Base-by-base conservation (phyloP, 2,888 invertebrate genomes). In the Himalopsyche kuldschensis region DNA sequence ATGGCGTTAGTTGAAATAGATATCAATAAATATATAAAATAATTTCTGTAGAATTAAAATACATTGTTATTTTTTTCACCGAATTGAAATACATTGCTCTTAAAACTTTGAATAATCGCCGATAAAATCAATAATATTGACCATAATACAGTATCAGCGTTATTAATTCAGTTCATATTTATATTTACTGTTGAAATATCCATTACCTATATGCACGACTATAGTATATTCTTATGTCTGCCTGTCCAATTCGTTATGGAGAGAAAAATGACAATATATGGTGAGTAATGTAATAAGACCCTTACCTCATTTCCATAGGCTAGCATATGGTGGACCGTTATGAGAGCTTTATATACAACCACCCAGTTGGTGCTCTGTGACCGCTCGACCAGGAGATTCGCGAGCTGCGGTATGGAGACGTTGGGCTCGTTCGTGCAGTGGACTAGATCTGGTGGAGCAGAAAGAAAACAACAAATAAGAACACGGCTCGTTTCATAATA, bases 341-440 rank as follows among this genome's bases (percentile, higher is more conserved):
- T 97, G 87, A 99, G 95, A 80, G 99, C 95, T 91, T 99, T 99
- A 92, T 98, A 99, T 85, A 99, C 99, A 86, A 99, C 99, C 87
- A 99, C 97, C 99, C 99, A 99, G 90, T 97, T 98, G 88, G 97
- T 95, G 92, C 98, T 98, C 91, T 99, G 99, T 87, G 99, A 98
- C 88, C 99, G 93, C 91, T 99, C 99, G 89, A 99, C 97, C 89
- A 99, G 94, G 89, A 99, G 93, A 93, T 99, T 99, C 86, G 99
- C 99, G 92, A 99, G 93, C 91, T 99, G 98, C 88, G 99, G 99
- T 92, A 99, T 99, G 87, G 99, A 99, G 86, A 99, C 99, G 92
- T 99, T 99, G 86, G 99, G 99, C 93, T 99, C 99, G 92, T 99
- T 98, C 90, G 99, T 99, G 93, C 99, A 99, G 90, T 99, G 99